Percentiles rank a stretch among this genome's conserved stretches.
phyloP scores from a whole-genome alignment of 2,797 vertebrate species.

The Mustela erminea region DNA sequence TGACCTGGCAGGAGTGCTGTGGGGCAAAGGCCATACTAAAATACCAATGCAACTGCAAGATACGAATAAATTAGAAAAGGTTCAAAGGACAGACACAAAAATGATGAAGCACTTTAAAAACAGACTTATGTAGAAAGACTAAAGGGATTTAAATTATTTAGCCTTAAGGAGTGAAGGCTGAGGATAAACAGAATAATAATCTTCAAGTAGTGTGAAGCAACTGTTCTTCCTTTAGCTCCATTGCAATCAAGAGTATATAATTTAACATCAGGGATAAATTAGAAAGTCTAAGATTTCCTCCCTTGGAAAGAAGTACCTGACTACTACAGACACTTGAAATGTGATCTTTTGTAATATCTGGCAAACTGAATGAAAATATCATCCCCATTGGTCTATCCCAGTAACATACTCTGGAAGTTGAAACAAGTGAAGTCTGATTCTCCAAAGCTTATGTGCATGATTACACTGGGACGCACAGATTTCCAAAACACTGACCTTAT shows the following conservation, averaged over 20 bases:
- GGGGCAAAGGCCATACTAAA: conserved; percentile 51
- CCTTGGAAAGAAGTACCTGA: not conserved
- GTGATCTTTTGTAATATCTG: not conserved
- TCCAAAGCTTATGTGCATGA: not conserved
- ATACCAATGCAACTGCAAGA: not conserved
- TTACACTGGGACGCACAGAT: not conserved
- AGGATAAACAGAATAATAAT: conserved; percentile 15
- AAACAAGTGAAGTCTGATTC: not conserved
- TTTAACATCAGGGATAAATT: conserved; percentile 14
- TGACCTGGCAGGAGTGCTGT: conserved; percentile 27
- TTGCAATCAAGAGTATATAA: not conserved
- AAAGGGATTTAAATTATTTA: conserved; percentile 63
- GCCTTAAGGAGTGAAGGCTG: not conserved
- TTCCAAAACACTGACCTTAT: not conserved
- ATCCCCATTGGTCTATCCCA: not conserved
- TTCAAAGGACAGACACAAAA: conserved; percentile 45
- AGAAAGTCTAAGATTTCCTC: not conserved
- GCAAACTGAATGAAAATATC: not conserved
- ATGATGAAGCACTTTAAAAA: conserved; percentile 54
- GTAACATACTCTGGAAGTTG: not conserved
- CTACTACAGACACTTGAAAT: not conserved
- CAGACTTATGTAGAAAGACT: not conserved
- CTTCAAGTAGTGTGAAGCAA: conserved; percentile 7
- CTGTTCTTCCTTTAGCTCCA: not conserved
- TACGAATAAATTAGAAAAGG: conserved; percentile 66